Evolutionary conservation across 1,140 invertebrate species (phyloP).

Genomic region (Eufriesea mexicana): DNA sequence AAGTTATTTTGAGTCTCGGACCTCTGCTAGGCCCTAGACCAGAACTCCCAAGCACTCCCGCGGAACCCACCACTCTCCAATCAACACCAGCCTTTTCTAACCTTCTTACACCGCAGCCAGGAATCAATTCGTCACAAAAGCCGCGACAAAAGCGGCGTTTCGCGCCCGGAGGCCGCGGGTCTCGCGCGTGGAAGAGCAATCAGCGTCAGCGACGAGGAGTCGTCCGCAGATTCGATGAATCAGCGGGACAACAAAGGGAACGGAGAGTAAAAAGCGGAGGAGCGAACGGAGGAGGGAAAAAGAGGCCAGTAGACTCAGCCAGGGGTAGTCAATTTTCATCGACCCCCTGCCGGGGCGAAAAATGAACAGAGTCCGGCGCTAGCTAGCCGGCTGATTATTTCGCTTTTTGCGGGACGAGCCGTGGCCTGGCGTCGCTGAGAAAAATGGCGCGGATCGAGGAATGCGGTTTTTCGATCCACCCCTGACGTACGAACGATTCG

Average conservation of each 20-base stretch:
- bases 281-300: slow-evolving; percentile 30
- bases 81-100: neutral
- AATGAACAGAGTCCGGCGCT: slow-evolving; percentile 51
- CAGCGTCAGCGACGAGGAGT: slow-evolving; percentile 31
- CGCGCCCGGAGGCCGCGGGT: neutral
- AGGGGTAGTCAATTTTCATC: slow-evolving; percentile 59
- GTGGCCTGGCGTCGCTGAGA: slow-evolving; percentile 34
- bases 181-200: slow-evolving; percentile 41
- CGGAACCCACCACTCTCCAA: neutral
- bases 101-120: neutral
- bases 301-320: slow-evolving; percentile 38
- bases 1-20: too few species aligned
- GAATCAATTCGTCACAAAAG: slow-evolving; percentile 5
- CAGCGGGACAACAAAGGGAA: slow-evolving; percentile 32
- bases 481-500: slow-evolving; percentile 48
- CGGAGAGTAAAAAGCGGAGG: neutral
- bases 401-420: slow-evolving; percentile 47
- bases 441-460: slow-evolving; percentile 61
- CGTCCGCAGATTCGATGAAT: slow-evolving; percentile 54
- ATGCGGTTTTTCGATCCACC: slow-evolving; percentile 53
- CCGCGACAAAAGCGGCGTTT: neutral
- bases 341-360: slow-evolving; percentile 54
- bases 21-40: too few species aligned
- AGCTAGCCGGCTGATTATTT: slow-evolving; percentile 60
- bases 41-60: too few species aligned